These are phyloP conservation scores for Rhinichthys klamathensis DNA, from an alignment of 2,113 vertebrate species.

Conservation along the genomic window DNA sequence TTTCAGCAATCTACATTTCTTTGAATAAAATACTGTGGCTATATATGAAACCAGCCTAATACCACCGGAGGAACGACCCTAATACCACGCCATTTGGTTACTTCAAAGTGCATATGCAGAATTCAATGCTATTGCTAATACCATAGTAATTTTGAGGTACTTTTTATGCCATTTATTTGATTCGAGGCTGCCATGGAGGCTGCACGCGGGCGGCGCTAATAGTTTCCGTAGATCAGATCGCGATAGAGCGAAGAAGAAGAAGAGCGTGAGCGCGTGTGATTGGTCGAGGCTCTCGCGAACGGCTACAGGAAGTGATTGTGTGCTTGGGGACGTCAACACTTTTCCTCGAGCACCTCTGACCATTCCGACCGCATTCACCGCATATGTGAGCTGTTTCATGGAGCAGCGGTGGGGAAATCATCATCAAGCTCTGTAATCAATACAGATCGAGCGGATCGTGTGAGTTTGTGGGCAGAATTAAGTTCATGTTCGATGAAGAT, in stretches of 20 bases:
- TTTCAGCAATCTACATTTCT: too few relatives aligned
- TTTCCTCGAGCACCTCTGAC: neutral
- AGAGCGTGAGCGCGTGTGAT: neutral
- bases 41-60: too few relatives aligned
- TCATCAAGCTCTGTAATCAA: neutral
- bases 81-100: neutral
- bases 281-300: neutral
- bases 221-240: neutral
- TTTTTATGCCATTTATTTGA: neutral
- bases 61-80: neutral
- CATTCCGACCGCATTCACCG: neutral
- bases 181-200: too few relatives aligned
- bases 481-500: conserved; percentile 66
- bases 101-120: neutral
- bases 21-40: neutral
- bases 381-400: neutral
- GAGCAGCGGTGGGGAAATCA: neutral
- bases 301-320: conserved; percentile 30
- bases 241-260: conserved; percentile 10
- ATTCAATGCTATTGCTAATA: neutral
- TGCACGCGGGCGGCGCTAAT: conserved; percentile 15
- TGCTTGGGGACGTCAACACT: conserved; percentile 35
- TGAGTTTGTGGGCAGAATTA: neutral
- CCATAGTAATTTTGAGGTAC: neutral
- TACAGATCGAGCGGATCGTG: conserved; percentile 14